phyloP scores from a whole-genome alignment of 2,113 vertebrate species.

The Columbina picui region DNA sequence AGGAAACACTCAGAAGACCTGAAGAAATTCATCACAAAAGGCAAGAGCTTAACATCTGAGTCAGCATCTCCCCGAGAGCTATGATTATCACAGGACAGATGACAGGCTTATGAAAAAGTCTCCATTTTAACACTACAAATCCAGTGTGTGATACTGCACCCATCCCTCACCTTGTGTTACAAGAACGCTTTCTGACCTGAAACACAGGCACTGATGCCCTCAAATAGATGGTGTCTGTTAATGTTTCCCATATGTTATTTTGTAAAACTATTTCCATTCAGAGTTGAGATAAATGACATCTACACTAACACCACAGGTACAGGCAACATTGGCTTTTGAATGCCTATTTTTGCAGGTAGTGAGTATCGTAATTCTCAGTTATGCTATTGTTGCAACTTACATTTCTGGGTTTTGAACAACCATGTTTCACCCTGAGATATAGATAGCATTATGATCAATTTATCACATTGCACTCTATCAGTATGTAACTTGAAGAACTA shows the following conservation, averaged over 20 bases:
- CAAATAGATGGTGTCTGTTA: neutral
- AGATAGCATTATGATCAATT: neutral
- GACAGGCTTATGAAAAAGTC: neutral
- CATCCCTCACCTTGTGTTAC: neutral
- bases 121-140: neutral
- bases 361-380: rapidly evolving
- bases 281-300: neutral
- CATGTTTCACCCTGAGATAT: neutral
- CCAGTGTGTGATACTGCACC: neutral
- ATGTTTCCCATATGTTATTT: neutral
- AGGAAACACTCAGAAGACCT: neutral
- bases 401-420: neutral
- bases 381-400: neutral
- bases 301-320: neutral
- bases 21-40: neutral
- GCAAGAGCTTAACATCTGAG: neutral
- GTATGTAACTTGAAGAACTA: neutral
- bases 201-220: neutral
- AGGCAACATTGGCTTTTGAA: neutral
- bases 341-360: neutral
- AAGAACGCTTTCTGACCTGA: neutral
- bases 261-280: neutral
- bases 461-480: neutral
- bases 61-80: neutral
- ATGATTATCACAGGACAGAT: neutral